Conservation (phyloP, 2,888 invertebrate species). For the Smittia aterrima region DNA sequence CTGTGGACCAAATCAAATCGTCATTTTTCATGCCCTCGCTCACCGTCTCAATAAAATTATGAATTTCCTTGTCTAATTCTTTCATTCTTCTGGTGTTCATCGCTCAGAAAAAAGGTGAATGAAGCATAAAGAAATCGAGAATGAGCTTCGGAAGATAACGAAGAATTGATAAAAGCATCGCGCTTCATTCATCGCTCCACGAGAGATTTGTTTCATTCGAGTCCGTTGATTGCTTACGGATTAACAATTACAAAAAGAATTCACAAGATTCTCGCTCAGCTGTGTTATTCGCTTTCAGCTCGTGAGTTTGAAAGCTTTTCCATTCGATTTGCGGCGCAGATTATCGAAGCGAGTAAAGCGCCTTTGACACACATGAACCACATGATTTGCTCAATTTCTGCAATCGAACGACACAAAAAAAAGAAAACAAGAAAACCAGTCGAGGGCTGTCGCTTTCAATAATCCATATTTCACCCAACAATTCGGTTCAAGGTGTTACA, state of each 20-base stretch:
- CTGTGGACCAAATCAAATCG: slow-evolving; percentile 1
- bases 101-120: not conserved
- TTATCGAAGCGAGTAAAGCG: not conserved
- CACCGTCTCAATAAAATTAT: not conserved
- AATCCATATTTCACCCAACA: slow-evolving; percentile 2
- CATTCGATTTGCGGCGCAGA: not conserved
- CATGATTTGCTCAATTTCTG: slow-evolving; percentile 3
- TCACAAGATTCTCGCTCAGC: not conserved
- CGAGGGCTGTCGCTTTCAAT: not conserved
- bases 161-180: not conserved
- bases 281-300: not conserved
- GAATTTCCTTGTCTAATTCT: not conserved
- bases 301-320: not conserved
- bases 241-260: not conserved
- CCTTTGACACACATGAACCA: slow-evolving; percentile 7
- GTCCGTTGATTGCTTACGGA: not conserved
- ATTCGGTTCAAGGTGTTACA: slow-evolving; percentile 20
- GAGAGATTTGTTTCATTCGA: not conserved
- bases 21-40: not conserved
- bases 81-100: not conserved
- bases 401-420: not conserved
- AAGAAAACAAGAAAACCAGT: slow-evolving; percentile 15
- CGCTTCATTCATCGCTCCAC: not conserved
- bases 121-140: not conserved
- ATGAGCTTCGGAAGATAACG: slow-evolving; percentile 1